phyloP scores from a whole-genome alignment of 2,888 invertebrate species.

The Philaethria dido region DNA sequence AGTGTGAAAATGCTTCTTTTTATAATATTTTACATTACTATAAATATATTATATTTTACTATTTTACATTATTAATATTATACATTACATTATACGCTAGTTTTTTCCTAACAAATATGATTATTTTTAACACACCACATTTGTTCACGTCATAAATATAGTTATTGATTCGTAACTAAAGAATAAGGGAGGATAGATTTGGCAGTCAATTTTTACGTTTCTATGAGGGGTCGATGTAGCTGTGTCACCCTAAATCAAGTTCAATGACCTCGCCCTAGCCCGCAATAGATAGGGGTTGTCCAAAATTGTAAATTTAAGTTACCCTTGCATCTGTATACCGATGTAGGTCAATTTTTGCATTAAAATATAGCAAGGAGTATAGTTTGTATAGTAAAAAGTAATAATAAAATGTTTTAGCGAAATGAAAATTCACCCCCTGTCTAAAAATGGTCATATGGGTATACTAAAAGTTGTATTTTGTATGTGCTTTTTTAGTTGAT shows the following conservation, averaged over 20 bases:
- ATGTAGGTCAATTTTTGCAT: constrained; percentile 42
- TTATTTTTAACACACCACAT: background rate
- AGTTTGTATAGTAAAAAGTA: constrained; percentile 4
- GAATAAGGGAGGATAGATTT: constrained; percentile 41
- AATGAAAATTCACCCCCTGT: constrained; percentile 19
- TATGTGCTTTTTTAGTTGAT: background rate
- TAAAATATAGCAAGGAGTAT: constrained; percentile 21
- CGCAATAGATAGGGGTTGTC: constrained; percentile 42
- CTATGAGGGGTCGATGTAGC: constrained; percentile 46
- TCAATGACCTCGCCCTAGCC: constrained; percentile 45
- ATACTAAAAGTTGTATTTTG: constrained; percentile 6
- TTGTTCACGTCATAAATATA: constrained; percentile 12
- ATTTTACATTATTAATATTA: no score
- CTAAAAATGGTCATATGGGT: constrained; percentile 2
- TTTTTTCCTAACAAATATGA: background rate
- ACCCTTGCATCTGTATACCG: constrained; percentile 32
- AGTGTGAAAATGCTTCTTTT: no score
- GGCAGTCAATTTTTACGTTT: constrained; percentile 45
- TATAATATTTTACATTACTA: no score
- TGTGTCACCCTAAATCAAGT: constrained; percentile 48
- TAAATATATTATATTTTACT: no score
- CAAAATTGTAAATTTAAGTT: constrained; percentile 41
- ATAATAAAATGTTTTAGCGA: constrained; percentile 20
- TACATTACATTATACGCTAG: background rate
- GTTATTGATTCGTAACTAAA: constrained; percentile 24